Evolutionary conservation across 2,888 invertebrate genomes (phyloP), one percentile per base, ranked within the genome.

Genomic region (Eurois occulta): DNA sequence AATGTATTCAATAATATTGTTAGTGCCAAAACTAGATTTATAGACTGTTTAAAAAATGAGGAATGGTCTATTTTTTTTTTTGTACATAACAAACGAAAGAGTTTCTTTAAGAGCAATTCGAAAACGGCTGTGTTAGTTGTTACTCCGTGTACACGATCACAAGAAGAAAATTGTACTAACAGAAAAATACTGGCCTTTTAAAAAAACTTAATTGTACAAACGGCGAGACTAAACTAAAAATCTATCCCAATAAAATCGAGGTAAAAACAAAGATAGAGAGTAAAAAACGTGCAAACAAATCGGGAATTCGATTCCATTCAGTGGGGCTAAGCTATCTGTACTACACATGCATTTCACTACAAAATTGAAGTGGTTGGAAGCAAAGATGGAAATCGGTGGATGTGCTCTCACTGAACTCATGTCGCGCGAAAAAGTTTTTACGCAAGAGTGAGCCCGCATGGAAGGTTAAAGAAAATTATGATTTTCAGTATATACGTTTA

Each of bases 351-450:
- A 84, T 77, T 83, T 65, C 35, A 67, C 66, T 43, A 69, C 77
- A 46, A 70, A 72, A 84, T 84, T 72, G 70, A 84, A 84, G 74
- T 77, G 72, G 72, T 58, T 32, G 18, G 6, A 69, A 60, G 32
- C n/a, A n/a, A 65, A 65, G 13, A n/a, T n/a, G 7, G 3, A n/a
- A 65, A 65, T 65, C 16, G 65, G 8, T 65, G 1, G n/a, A 65
- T 16, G 11, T 5, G 41, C 16, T 3, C n/a, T 64, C n/a, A 64
- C 7, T 7, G 16, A 24, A n/a, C 32, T 38, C n/a, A n/a, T 5
- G 35, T 35, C 5, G 21, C 21, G 28, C 28, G 4, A 62, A 35
- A 62, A 24, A n/a, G 7, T 7, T 32, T 21, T 60, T 8, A 21
- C 21, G 10, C 60, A 32, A 60, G 3, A 32, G 18, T 32, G 18